These are phyloP conservation scores for Phasia obesa DNA, from an alignment of 2,888 invertebrate genomes.

Conservation along the genomic window DNA sequence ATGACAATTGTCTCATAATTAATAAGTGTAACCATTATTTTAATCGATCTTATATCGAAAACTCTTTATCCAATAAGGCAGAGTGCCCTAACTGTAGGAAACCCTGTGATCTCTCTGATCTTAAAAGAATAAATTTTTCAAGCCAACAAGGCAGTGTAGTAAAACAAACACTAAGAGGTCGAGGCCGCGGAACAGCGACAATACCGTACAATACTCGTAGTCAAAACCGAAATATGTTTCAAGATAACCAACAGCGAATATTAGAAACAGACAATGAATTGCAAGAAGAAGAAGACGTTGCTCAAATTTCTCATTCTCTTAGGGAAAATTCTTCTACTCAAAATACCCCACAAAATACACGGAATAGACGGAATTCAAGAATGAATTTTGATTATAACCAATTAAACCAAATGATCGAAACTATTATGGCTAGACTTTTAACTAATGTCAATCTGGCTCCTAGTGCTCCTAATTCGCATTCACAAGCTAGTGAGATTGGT, in stretches of 20 bases:
- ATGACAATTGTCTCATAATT: background rate
- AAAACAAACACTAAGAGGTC: background rate
- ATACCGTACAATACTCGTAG: conserved; percentile 3
- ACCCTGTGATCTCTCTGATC: background rate
- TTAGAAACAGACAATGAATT: background rate
- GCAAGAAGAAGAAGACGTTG: background rate
- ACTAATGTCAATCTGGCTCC: background rate
- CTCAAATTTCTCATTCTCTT: background rate
- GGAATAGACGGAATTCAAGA: background rate
- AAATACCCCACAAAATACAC: background rate
- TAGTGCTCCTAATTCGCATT: background rate
- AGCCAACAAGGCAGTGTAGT: background rate
- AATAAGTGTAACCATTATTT: background rate
- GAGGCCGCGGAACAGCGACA: background rate
- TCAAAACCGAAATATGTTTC: background rate
- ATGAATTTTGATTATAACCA: background rate
- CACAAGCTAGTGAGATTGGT: too few relatives aligned
- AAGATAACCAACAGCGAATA: background rate
- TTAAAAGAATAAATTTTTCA: background rate
- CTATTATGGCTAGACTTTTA: background rate
- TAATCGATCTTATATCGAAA: conserved; percentile 7
- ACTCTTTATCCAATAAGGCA: background rate
- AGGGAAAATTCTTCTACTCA: background rate
- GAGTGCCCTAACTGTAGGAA: background rate
- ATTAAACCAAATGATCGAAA: conserved; percentile 7